phyloP scores from a whole-genome alignment of 1,140 invertebrate genomes.

The Zaprionus tsacasi region DNA sequence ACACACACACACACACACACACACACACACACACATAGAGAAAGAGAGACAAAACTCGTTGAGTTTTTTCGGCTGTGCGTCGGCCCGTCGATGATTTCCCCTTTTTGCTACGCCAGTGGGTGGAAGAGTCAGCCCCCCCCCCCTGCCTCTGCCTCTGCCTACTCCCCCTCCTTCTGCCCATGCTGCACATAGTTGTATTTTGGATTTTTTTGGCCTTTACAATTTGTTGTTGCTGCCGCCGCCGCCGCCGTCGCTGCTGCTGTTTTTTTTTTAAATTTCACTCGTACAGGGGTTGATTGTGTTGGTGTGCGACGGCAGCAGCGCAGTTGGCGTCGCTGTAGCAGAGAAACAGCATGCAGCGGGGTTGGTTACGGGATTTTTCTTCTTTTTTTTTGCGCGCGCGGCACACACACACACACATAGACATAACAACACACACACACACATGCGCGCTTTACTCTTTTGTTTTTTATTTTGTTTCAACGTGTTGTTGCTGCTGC shows the following conservation, averaged over 20 bases:
- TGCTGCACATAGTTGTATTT: conserved; percentile 51
- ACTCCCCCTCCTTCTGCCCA: conserved; percentile 2
- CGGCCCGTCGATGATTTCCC: conserved; percentile 70
- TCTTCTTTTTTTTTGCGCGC: conserved; percentile 52
- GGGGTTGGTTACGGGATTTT: conserved; percentile 68
- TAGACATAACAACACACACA: conserved; percentile 43
- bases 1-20: conserved; percentile 31
- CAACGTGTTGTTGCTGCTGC: conserved; percentile 55
- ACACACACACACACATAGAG: conserved; percentile 24
- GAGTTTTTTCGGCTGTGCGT: conserved; percentile 77
- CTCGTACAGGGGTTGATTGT: conserved; percentile 69
- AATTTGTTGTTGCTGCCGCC: conserved; percentile 43
- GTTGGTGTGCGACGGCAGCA: conserved; percentile 42
- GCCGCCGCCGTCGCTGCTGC: conserved; percentile 1
- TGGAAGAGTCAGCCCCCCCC: conserved; percentile 16
- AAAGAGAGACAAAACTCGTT: conserved; percentile 33
- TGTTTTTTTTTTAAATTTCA: conserved; percentile 44
- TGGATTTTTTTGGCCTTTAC: conserved; percentile 54
- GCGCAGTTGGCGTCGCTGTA: conserved; percentile 24
- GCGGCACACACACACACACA: conserved; percentile 36
- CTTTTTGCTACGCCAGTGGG: conserved; percentile 55
- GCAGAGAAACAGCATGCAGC: conserved; percentile 64
- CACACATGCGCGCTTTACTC: conserved; percentile 46
- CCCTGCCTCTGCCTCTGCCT: not conserved
- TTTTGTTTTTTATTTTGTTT: conserved; percentile 53